Conservation (phyloP, 1,140 invertebrate genomes). For the Drosophila willistoni region DNA sequence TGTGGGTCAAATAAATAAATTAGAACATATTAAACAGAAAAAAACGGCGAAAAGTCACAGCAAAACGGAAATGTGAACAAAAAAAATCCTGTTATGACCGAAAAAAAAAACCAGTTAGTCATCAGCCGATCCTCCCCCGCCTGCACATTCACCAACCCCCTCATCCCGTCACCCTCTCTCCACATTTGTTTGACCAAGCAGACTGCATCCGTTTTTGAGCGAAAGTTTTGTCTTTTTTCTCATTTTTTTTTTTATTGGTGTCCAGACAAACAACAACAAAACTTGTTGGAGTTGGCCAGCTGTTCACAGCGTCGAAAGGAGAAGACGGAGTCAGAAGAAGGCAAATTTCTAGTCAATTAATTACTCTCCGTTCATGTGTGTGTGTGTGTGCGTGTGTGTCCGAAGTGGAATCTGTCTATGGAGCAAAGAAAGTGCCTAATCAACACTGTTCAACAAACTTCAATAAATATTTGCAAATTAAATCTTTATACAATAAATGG, state of each 20-base stretch:
- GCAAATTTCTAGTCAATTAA: slow-evolving; percentile 76
- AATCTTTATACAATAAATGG: no score
- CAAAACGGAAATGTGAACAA: slow-evolving; percentile 44
- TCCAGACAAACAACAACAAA: slow-evolving; percentile 35
- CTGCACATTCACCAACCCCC: background rate
- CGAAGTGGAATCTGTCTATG: slow-evolving; percentile 20
- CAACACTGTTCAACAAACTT: slow-evolving; percentile 32
- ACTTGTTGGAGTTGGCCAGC: slow-evolving; percentile 58
- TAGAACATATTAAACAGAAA: slow-evolving; percentile 48
- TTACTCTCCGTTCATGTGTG: background rate
- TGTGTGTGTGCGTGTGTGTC: slow-evolving; percentile 22
- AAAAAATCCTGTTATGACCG: slow-evolving; percentile 66
- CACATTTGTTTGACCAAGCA: slow-evolving; percentile 19
- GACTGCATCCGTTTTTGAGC: slow-evolving; percentile 76
- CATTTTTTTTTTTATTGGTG: slow-evolving; percentile 31
- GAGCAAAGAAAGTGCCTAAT: slow-evolving; percentile 63
- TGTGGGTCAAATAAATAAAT: slow-evolving; percentile 73
- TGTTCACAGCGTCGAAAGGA: slow-evolving; percentile 35
- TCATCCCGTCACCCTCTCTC: background rate
- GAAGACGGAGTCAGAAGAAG: slow-evolving; percentile 20
- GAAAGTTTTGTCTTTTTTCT: slow-evolving; percentile 50
- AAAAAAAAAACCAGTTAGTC: slow-evolving; percentile 60
- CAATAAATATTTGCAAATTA: no score
- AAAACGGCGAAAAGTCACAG: slow-evolving; percentile 18
- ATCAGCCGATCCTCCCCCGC: slow-evolving; percentile 5